phyloP scores from a whole-genome alignment of 2,888 invertebrate genomes.

The Octodonta nipae region DNA sequence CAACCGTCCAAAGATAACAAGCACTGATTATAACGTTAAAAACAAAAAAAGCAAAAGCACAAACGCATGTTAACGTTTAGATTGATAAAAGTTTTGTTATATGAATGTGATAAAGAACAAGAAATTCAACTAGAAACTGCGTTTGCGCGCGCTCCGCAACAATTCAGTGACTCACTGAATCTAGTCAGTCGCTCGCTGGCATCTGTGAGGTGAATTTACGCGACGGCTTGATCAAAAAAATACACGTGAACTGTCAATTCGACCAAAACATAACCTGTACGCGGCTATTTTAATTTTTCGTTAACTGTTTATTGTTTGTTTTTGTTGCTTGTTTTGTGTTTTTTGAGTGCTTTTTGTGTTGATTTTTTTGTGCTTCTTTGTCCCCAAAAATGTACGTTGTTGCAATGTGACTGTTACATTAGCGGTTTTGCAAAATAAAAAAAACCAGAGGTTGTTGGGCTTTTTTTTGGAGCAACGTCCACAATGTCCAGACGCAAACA shows the following conservation, averaged over 20 bases:
- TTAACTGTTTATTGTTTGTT: constrained; percentile 13
- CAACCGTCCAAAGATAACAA: too few relatives aligned
- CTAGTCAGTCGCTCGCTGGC: constrained; percentile 23
- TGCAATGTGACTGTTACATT: too few relatives aligned
- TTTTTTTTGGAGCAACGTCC: too few relatives aligned
- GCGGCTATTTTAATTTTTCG: constrained; percentile 9
- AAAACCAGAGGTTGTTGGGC: too few relatives aligned
- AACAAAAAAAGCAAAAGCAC: too few relatives aligned
- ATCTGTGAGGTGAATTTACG: constrained; percentile 19
- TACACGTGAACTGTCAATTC: constrained; percentile 20
- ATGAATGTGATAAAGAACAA: too few relatives aligned
- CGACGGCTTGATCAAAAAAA: constrained; percentile 15
- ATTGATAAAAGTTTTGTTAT: too few relatives aligned
- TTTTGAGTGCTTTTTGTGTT: constrained; percentile 18
- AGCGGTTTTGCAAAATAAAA: too few relatives aligned
- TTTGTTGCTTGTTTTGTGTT: constrained; percentile 19
- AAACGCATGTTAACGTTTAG: too few relatives aligned
- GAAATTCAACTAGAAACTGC: too few relatives aligned
- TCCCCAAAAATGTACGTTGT: too few relatives aligned
- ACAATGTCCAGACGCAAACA: constrained; percentile 88
- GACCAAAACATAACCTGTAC: constrained; percentile 15
- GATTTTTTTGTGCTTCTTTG: constrained; percentile 13
- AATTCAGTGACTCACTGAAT: background rate
- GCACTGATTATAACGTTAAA: too few relatives aligned
- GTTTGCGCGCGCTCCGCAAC: constrained; percentile 1